Conservation (phyloP, 2,797 vertebrate genomes). For the Bradypus variegatus region DNA sequence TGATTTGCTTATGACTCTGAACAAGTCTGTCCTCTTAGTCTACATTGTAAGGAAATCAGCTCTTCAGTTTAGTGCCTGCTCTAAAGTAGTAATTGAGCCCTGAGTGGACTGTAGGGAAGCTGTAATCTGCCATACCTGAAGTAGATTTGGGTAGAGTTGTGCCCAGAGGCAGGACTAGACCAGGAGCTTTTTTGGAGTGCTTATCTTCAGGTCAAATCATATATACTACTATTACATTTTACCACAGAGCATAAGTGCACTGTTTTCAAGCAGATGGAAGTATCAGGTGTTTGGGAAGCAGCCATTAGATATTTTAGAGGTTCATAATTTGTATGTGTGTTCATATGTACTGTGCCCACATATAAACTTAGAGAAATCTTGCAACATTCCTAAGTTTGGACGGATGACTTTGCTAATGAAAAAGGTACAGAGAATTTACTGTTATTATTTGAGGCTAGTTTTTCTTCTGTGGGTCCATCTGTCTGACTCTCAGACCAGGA, state of each 20-base stretch:
- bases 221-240: neutral
- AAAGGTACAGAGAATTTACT: constrained; percentile 28
- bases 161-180: neutral
- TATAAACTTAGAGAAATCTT: neutral
- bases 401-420: constrained; percentile 39
- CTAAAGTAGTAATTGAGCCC: neutral
- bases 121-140: neutral
- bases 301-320: constrained; percentile 5
- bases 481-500: neutral
- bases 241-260: neutral
- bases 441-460: neutral
- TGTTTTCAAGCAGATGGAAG: constrained; percentile 24
- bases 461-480: neutral
- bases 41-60: neutral
- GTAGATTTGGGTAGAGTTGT: neutral
- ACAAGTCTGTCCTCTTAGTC: neutral
- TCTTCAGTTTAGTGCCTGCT: neutral
- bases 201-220: neutral
- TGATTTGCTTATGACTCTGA: neutral
- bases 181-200: neutral
- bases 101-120: neutral
- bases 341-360: neutral
- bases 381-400: constrained; percentile 11
- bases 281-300: constrained; percentile 7
- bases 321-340: constrained; percentile 6